Evolutionary conservation across 2,113 vertebrate genomes (phyloP), one percentile per base, ranked within the genome.

Genomic region (Casuarius casuarius): DNA sequence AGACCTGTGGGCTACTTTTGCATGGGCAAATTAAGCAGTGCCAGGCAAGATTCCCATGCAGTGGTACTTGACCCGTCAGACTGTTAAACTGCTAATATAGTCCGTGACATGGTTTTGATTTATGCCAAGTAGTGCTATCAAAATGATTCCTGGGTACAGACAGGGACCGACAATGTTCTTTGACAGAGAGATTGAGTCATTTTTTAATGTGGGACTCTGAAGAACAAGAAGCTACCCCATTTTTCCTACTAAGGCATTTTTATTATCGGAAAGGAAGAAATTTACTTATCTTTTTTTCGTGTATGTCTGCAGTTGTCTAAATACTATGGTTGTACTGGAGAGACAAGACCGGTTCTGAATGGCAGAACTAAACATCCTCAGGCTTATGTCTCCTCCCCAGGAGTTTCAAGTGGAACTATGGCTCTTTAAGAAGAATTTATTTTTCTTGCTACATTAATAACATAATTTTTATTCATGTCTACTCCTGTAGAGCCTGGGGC

Each of bases 381-480:
- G 90, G 48, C 46, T 84, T 67, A 54, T 70, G 23, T 48, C 90
- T 83, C 31, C 33, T 89, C 42, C 59, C 46, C 48, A 72, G 31
- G 65, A 91, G 73, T 81, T 92, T 87, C 42, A 78, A 31, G 59
- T 54, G 38, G 12, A 89, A 59, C 40, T 92, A 38, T 44, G 52
- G 18, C 56, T 72, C 61, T 78, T 33, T 81, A 94, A 92, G 77
- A 70, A 95, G 51, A 84, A 89, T 75, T n/a, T 91, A 11, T 81
- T 25, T 84, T 87, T 84, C 51, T 89, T 72, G 13, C 14, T 67
- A 62, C 8, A 35, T 91, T 89, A 89, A 87, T 56, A 81, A 23
- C 16, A 65, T 51, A 44, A 56, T 73, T 87, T 92, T 87, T 72
- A 80, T 94, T 95, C 18, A 44, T 17, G 21, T 87, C 25, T 33